Percentiles rank a stretch among this genome's conserved stretches.
phyloP scores from a whole-genome alignment of 2,113 vertebrate species.

The Junco hyemalis region DNA sequence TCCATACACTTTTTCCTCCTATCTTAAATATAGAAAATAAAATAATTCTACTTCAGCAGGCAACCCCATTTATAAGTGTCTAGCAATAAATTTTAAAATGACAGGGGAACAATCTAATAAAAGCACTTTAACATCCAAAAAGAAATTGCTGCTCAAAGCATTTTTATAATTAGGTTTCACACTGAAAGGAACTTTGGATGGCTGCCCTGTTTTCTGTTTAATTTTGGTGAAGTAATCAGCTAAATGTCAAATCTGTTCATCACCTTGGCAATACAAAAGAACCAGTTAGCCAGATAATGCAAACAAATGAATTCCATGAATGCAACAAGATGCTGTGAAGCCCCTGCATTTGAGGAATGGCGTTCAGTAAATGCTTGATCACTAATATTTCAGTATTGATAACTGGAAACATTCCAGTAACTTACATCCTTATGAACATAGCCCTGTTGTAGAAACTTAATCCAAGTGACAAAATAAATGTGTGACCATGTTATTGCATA shows the following conservation, averaged over 20 bases:
- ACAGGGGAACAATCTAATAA: constrained; percentile 78
- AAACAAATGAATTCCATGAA: constrained; percentile 51
- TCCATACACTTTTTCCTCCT: background rate
- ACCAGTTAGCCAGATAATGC: constrained; percentile 18
- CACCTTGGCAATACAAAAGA: constrained; percentile 55
- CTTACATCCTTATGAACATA: background rate
- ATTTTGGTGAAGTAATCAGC: constrained; percentile 54
- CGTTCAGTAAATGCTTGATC: background rate
- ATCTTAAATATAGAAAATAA: background rate
- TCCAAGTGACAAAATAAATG: constrained; percentile 38
- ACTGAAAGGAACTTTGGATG: constrained; percentile 64
- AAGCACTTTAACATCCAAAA: constrained; percentile 72
- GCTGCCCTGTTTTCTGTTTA: constrained; percentile 68
- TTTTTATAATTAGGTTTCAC: constrained; percentile 78
- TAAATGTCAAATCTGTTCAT: constrained; percentile 57
- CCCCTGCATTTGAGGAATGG: constrained; percentile 38
- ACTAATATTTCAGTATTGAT: constrained; percentile 8
- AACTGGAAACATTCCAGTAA: constrained; percentile 5
- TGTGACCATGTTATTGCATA: background rate
- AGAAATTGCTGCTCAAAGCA: constrained; percentile 76
- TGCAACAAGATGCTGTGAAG: constrained; percentile 11
- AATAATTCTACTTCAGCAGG: constrained; percentile 1
- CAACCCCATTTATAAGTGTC: constrained; percentile 58
- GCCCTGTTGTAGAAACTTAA: background rate
- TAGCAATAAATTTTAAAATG: constrained; percentile 67